Base-by-base conservation (phyloP, 2,113 vertebrate species). In the Thryonomys swinderianus region DNA sequence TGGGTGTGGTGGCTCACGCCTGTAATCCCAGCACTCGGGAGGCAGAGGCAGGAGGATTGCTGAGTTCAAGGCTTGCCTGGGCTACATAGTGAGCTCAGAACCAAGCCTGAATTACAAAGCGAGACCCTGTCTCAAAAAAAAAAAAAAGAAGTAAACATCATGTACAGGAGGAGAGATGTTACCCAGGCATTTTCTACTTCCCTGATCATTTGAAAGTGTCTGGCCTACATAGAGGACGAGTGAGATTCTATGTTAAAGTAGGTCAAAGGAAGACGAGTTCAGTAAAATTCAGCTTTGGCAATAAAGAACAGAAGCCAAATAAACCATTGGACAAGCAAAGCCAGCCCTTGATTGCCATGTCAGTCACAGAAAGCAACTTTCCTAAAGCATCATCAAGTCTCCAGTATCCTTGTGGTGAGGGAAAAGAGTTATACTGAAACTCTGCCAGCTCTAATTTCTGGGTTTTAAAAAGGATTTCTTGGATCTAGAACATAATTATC, bases 221-320 rank as follows among this genome's bases (percentile, higher is more conserved):
- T 94, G 34, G 34, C 6, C 14, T 42, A n/a, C 3, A 1, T 20
- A 13, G 21, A 85, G 16, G 79, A 80, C 55, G n/a, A 57, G 64
- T n/a, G 11, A 74, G n/a, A n/a, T 20, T 27, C 0, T 40, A 34
- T 30, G 34, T 27, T 11, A 91, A 85, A 95, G 5, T 55, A 93
- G 66, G 16, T 83, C 74, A 92, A 40, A 34, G 27, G 82, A 51
- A n/a, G 51, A 76, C 62, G 30, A 79, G 34, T 21, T 93, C 55
- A 64, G 16, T 71, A 80, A 94, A 96, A 89, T 71, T 34, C 42
- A 94, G 23, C 25, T 53, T 82, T 59, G 79, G 23, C 42, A 95
- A 34, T 89, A 53, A 88, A 93, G 59, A 57, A 17, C 45, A 92
- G 48, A 9, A 48, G 25, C 45, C 84, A 94, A 59, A 51, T 55